phyloP scores from a whole-genome alignment of 2,113 vertebrate species.

The Oryzias javanicus region DNA sequence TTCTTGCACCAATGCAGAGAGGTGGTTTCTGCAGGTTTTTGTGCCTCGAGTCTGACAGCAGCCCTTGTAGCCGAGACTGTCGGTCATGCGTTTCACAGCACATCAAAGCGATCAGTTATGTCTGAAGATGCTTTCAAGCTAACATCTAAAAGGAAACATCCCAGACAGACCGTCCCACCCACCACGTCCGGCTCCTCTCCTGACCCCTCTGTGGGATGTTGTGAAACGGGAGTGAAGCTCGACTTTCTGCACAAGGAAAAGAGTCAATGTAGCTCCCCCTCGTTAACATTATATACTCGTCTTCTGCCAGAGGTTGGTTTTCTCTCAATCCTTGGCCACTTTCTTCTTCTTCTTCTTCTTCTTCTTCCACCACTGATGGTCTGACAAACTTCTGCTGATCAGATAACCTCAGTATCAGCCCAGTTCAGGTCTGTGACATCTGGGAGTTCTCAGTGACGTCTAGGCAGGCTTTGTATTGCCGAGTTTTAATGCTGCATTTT shows the following conservation, averaged over 20 bases:
- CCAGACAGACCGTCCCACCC: slow-evolving; percentile 21
- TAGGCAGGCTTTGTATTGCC: slow-evolving; percentile 58
- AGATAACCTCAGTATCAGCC: slow-evolving; percentile 60
- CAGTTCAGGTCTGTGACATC: slow-evolving; percentile 50
- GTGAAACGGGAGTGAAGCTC: slow-evolving; percentile 15
- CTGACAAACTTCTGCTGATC: slow-evolving; percentile 65
- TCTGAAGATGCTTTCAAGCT: slow-evolving; percentile 20
- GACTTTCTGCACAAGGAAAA: not conserved
- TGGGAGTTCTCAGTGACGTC: slow-evolving; percentile 31
- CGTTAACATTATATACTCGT: not conserved
- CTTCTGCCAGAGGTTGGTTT: slow-evolving; percentile 19
- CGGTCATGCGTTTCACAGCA: slow-evolving; percentile 67
- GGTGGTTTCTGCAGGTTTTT: too few relatives aligned
- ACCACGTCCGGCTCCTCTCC: slow-evolving; percentile 20
- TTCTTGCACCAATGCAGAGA: too few relatives aligned
- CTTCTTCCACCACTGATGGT: slow-evolving; percentile 54
- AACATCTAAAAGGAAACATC: slow-evolving; percentile 18
- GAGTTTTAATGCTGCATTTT: slow-evolving; percentile 66
- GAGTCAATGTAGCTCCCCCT: slow-evolving; percentile 8
- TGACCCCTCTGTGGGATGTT: slow-evolving; percentile 5
- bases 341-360: slow-evolving; percentile 8
- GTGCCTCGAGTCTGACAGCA: too few relatives aligned
- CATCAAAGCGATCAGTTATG: slow-evolving; percentile 27
- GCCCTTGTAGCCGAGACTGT: not conserved
- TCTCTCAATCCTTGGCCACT: slow-evolving; percentile 28